Base-by-base conservation (phyloP, 2,797 vertebrate species). In the Phataginus tetradactyla region DNA sequence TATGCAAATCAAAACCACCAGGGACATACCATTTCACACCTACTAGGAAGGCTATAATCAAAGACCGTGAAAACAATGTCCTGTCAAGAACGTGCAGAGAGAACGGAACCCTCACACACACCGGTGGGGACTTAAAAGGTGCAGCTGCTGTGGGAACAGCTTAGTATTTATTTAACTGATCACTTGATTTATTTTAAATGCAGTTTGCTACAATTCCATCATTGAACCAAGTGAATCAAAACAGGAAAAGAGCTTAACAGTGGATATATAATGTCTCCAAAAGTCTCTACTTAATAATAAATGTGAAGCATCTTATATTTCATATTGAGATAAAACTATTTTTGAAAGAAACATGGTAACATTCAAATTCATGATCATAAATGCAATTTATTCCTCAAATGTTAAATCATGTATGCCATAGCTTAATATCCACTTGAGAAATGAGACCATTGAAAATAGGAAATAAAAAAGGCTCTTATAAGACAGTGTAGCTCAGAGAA, bases 381-480 rank as follows among this genome's bases (percentile, higher is more conserved):
- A 91, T 2, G 83, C 27, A 25, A 4, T 77, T 97, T 96, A 94
- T 49, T 83, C 27, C 87, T 74, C 93, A 97, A 97, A 75, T 77
- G 81, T 97, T 94, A 91, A 96, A 96, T 51, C 42, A 23, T 27
- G 23, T 87, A 57, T 9, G 45, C 64, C 49, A 53, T 37, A 96
- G 83, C 63, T 97, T 6, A n/a, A 64, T 81, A 95, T 95, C 97
- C 80, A 93, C 89, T 93, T 96, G 98, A 96, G 96, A 96, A 97
- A 96, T 2, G n/a, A 57, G 13, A 95, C 86, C 94, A 97, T 45
- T 96, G 90, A 77, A 95, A 96, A 20, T 21, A 86, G 1, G 57
- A 88, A 94, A 39, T 51, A 79, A 90, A 97, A 97, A 96, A 94
- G 53, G 55, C 92, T 94, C 95, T 96, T 63, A 84, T 45, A 75